Conservation (phyloP, 2,797 vertebrate genomes). For the Betta splendens region DNA sequence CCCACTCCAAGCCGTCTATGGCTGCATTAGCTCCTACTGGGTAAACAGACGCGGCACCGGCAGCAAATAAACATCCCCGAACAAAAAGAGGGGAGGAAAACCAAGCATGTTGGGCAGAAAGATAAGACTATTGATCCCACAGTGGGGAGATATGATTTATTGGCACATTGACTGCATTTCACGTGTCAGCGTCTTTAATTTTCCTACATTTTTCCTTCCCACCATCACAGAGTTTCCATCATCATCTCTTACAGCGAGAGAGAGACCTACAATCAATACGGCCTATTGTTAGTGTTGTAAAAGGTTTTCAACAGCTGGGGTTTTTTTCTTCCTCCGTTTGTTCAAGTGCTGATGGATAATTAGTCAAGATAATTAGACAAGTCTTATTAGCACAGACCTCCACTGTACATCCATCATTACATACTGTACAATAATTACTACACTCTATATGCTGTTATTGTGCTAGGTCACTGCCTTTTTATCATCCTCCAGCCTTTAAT, state of each 20-base stretch:
- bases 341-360: conserved; percentile 8
- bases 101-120: background rate
- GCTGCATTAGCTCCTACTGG: no score
- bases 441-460: conserved; percentile 23
- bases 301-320: conserved; percentile 14
- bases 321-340: conserved; percentile 16
- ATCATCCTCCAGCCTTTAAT: background rate
- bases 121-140: no score
- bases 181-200: conserved; percentile 32
- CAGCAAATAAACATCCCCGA: no score
- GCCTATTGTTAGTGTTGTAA: conserved; percentile 3
- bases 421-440: conserved; percentile 36
- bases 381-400: conserved; percentile 40
- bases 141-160: conserved; percentile 27
- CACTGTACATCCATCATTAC: conserved; percentile 17
- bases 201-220: conserved; percentile 42
- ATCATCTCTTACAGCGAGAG: conserved; percentile 44
- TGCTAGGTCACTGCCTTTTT: conserved; percentile 24
- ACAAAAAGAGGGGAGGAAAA: conserved; percentile 2
- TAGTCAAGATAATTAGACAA: conserved; percentile 21
- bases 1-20: no score
- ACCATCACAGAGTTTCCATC: conserved; percentile 42
- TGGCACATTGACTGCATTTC: conserved; percentile 18
- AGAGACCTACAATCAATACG: conserved; percentile 53
- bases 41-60: no score